Evolutionary conservation across 92 coral and sea anemone species (phyloP).

Genomic region (Epizoanthus stellaris): DNA sequence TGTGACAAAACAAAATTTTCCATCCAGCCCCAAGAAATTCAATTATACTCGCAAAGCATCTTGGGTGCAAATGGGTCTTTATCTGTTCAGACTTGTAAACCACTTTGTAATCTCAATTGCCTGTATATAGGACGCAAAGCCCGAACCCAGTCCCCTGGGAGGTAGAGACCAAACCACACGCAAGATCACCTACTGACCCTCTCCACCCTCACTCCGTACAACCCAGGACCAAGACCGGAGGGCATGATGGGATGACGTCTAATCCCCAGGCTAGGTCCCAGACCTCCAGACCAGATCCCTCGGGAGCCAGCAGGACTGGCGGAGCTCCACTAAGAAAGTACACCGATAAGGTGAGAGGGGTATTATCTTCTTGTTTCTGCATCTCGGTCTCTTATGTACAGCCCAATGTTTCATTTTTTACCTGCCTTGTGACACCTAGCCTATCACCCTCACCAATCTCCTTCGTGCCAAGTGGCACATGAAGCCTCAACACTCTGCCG

Average conservation of each 20-base stretch:
- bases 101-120: background rate
- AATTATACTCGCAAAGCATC: too few species aligned
- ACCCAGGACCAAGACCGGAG: conserved; percentile 88
- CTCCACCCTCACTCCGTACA: conserved; percentile 97
- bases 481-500: too few species aligned
- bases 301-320: conserved; percentile 82
- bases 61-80: background rate
- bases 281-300: conserved; percentile 85
- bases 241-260: conserved; percentile 92
- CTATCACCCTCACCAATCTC: too few species aligned
- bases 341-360: conserved; percentile 63
- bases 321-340: conserved; percentile 77
- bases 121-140: conserved; percentile 57
- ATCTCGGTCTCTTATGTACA: too few species aligned
- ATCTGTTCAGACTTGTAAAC: background rate
- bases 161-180: conserved; percentile 87
- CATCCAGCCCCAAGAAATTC: too few species aligned
- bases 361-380: too few species aligned
- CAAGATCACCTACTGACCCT: conserved; percentile 88
- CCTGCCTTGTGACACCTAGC: too few species aligned
- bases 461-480: too few species aligned
- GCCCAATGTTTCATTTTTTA: too few species aligned
- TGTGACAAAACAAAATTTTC: too few species aligned
- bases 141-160: conserved; percentile 81
- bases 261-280: conserved; percentile 97